Conservation (phyloP, 2,888 invertebrate species). For the Oxycera nigricornis region DNA sequence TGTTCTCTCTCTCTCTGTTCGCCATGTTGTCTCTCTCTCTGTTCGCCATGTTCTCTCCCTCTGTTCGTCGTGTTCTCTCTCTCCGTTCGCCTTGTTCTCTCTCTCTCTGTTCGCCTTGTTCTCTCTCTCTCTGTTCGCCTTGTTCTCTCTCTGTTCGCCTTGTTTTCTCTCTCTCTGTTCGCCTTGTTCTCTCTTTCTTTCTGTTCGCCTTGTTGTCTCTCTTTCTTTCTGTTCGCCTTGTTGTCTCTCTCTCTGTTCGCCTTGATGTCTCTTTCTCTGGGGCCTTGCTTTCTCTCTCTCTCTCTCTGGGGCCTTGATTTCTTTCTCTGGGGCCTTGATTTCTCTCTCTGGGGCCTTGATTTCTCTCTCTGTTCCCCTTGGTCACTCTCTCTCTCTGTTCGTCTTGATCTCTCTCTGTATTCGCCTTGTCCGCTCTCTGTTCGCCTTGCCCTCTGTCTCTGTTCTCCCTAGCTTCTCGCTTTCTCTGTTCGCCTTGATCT, state of each 20-base stretch:
- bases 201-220: background rate
- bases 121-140: background rate
- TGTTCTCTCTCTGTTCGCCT: background rate
- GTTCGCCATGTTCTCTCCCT: background rate
- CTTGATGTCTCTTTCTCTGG: too few relatives aligned
- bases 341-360: too few relatives aligned
- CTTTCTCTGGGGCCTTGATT: too few relatives aligned
- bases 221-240: background rate
- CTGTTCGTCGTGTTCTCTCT: background rate
- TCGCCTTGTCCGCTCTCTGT: too few relatives aligned
- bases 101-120: background rate
- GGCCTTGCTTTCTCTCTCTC: too few relatives aligned
- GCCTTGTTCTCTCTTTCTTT: background rate
- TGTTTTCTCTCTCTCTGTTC: background rate
- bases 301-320: too few relatives aligned
- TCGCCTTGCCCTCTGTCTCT: too few relatives aligned
- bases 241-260: background rate
- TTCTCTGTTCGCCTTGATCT: too few relatives aligned
- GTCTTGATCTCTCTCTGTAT: too few relatives aligned
- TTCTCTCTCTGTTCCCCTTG: too few relatives aligned
- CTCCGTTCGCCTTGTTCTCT: background rate
- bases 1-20: background rate
- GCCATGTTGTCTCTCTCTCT: background rate
- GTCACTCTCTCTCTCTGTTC: too few relatives aligned
- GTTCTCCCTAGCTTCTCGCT: too few relatives aligned